Conservation (phyloP, 1,140 invertebrate species). For the Gerris buenoi region DNA sequence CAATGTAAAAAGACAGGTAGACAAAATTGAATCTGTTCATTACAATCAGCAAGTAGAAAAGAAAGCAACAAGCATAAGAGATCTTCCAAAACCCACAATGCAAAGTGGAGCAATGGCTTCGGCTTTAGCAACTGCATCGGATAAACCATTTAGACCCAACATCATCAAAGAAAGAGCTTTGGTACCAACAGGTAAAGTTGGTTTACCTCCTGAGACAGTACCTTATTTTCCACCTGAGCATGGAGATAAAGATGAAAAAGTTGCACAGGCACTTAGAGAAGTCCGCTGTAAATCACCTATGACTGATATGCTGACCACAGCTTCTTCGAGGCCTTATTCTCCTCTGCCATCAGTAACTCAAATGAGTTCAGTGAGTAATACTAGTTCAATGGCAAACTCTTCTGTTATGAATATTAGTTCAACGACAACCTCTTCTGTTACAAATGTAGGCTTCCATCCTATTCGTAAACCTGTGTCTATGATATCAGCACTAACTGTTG, state of each 20-base stretch:
- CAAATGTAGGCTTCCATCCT: not conserved
- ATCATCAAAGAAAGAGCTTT: constrained; percentile 12
- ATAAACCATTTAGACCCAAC: constrained; percentile 19
- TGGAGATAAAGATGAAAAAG: constrained; percentile 6
- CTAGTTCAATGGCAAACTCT: not conserved
- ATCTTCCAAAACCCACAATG: constrained; percentile 12
- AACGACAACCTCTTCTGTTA: not conserved
- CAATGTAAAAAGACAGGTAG: constrained; percentile 18
- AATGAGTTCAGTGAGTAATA: not conserved
- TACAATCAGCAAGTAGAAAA: constrained; percentile 3
- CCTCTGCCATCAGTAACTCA: constrained; percentile 16
- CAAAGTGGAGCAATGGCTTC: constrained; percentile 15
- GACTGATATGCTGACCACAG: constrained; percentile 47
- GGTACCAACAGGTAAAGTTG: constrained; percentile 2
- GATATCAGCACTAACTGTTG: constrained; percentile 16
- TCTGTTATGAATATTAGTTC: not conserved
- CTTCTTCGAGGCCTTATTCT: constrained; percentile 45
- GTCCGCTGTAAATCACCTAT: constrained; percentile 34
- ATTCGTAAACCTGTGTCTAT: constrained; percentile 11
- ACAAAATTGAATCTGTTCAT: constrained; percentile 11
- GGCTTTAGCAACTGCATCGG: constrained; percentile 20
- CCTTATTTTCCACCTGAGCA: constrained; percentile 15
- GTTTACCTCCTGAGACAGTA: constrained; percentile 16
- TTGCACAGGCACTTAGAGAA: constrained; percentile 15
- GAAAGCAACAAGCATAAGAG: not conserved